Evolutionary conservation across 1,140 invertebrate species (phyloP).

Genomic region (Apis dorsata): DNA sequence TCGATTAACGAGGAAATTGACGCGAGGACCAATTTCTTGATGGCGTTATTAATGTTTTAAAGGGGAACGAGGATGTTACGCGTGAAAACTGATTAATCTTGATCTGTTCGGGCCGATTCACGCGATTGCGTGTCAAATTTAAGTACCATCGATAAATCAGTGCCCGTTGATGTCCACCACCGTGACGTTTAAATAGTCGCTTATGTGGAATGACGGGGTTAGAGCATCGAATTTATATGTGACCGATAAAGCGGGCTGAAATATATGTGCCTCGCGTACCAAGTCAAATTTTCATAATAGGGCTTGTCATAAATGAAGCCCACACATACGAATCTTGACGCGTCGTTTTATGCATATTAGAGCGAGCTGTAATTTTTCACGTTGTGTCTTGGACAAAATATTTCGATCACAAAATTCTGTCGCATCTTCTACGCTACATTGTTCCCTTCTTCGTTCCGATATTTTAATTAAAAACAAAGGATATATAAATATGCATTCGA

Average conservation of each 20-base stretch:
- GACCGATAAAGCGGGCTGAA: slow-evolving; percentile 33
- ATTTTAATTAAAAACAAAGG: background rate
- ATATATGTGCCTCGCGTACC: slow-evolving; percentile 31
- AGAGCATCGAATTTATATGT: slow-evolving; percentile 46
- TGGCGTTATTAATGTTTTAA: background rate
- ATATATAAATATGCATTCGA: background rate
- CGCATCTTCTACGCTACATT: background rate
- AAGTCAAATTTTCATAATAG: slow-evolving; percentile 49
- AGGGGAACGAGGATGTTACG: background rate
- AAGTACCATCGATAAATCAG: slow-evolving; percentile 49
- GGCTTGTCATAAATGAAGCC: slow-evolving; percentile 20
- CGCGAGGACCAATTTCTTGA: background rate
- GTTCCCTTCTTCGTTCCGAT: background rate
- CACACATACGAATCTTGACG: background rate
- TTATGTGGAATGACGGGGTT: slow-evolving; percentile 33
- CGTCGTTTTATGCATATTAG: background rate
- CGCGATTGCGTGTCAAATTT: slow-evolving; percentile 20
- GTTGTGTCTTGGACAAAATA: too few relatives aligned
- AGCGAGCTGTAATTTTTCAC: slow-evolving; percentile 11
- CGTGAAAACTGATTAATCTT: slow-evolving; percentile 28
- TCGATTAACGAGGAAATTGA: background rate
- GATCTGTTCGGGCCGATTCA: background rate
- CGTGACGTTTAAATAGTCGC: slow-evolving; percentile 48
- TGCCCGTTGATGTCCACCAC: slow-evolving; percentile 20
- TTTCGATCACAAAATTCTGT: background rate